Evolutionary conservation across 2,113 vertebrate genomes (phyloP).

Genomic region (Syngnathus scovelli): DNA sequence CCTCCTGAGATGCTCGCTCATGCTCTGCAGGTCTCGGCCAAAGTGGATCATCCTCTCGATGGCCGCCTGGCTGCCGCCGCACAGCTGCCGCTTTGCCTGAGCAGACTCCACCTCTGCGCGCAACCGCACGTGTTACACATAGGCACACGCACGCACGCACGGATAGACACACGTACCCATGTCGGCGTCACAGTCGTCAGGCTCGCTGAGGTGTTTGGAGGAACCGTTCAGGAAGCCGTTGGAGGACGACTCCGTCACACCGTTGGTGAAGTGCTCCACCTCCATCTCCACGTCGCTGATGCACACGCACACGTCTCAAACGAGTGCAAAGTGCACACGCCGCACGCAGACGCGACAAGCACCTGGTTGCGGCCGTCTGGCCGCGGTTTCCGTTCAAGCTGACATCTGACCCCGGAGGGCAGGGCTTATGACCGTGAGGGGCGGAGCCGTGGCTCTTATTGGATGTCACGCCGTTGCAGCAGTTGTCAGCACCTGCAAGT

Average conservation of each 20-base stretch:
- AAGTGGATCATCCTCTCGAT: constrained; percentile 99
- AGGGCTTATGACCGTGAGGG: constrained; percentile 87
- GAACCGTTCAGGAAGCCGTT: constrained; percentile 98
- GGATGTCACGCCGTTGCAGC: constrained; percentile 93
- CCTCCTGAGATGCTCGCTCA: constrained; percentile 95
- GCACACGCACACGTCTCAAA: neutral
- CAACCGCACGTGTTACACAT: neutral
- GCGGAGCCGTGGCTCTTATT: constrained; percentile 84
- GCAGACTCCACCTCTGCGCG: constrained; percentile 86
- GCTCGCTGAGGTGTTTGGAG: constrained; percentile 86
- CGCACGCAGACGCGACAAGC: neutral
- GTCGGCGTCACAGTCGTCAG: constrained; percentile 94
- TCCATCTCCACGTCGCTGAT: constrained; percentile 97
- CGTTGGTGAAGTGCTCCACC: constrained; percentile 96
- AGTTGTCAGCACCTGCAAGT: constrained; percentile 83
- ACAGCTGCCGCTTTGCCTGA: constrained; percentile 89
- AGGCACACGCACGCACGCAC: neutral
- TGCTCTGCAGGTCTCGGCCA: constrained; percentile 92
- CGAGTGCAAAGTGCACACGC: neutral
- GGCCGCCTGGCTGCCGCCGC: constrained; percentile 94
- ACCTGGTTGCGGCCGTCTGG: constrained; percentile 85
- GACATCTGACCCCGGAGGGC: constrained; percentile 72
- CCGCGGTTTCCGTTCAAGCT: constrained; percentile 88
- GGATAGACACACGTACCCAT: constrained; percentile 75
- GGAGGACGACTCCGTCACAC: constrained; percentile 89